These are phyloP conservation scores for Heterocephalus glaber DNA, from an alignment of 2,113 vertebrate species.

Conservation along the genomic window DNA sequence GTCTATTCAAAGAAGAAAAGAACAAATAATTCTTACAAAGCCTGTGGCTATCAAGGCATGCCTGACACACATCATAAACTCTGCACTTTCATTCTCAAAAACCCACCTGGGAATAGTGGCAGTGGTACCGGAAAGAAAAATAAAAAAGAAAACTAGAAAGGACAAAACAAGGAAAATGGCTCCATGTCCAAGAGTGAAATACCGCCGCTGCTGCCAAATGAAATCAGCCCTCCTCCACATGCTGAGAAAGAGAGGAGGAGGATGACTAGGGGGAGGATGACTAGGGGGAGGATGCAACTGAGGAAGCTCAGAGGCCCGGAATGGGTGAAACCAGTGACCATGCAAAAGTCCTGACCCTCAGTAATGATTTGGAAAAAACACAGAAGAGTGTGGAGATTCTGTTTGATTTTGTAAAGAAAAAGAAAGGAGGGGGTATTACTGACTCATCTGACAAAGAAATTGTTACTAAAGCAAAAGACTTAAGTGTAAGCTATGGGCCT, in stretches of 20 bases:
- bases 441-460: conserved; percentile 95
- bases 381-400: conserved; percentile 97
- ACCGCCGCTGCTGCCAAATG: conserved; percentile 87
- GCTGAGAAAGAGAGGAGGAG: conserved; percentile 94
- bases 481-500: conserved; percentile 98
- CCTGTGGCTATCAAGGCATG: background rate
- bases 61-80: background rate
- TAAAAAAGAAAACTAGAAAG: conserved; percentile 92
- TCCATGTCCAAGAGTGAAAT: conserved; percentile 89
- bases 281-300: conserved; percentile 97
- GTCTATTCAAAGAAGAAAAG: background rate
- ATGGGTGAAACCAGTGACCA: conserved; percentile 98
- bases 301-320: conserved; percentile 94
- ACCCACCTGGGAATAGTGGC: conserved; percentile 85
- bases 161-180: background rate
- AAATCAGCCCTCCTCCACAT: conserved; percentile 92
- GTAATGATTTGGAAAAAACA: conserved; percentile 94
- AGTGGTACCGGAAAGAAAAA: conserved; percentile 93
- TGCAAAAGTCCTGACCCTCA: conserved; percentile 95
- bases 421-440: conserved; percentile 93
- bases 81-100: background rate
- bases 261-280: conserved; percentile 98
- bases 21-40: background rate
- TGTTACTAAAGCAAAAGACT: conserved; percentile 95
- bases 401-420: conserved; percentile 98